A percentile compares a stretch with the other conserved stretches of the same genome.
phyloP scores from a whole-genome alignment of 1,140 invertebrate species.

The Thaumatotibia leucotreta region DNA sequence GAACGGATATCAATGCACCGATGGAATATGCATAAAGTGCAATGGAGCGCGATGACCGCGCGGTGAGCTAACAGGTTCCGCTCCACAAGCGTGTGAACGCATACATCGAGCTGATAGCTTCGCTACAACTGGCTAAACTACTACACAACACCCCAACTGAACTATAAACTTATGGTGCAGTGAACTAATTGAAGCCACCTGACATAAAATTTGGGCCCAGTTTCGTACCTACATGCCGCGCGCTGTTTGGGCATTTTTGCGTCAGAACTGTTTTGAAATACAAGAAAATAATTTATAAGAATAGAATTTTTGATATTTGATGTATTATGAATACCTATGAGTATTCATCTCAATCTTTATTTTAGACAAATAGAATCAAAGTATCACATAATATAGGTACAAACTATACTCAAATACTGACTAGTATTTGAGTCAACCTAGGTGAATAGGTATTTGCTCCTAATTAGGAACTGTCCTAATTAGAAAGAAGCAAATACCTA shows the following conservation, averaged over 20 bases:
- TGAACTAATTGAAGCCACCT: background rate
- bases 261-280: too few species aligned
- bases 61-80: constrained; percentile 18
- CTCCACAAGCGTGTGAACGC: constrained; percentile 5
- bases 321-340: too few species aligned
- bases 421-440: too few species aligned
- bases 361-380: too few species aligned
- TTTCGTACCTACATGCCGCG: background rate
- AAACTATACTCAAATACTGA: too few species aligned
- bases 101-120: background rate
- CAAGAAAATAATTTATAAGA: too few species aligned
- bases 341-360: too few species aligned
- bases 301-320: too few species aligned
- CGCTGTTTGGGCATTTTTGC: background rate
- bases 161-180: background rate
- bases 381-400: too few species aligned
- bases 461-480: too few species aligned
- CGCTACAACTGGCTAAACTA: background rate
- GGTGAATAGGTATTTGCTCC: too few species aligned
- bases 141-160: background rate
- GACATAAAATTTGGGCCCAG: background rate
- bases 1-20: constrained; percentile 60
- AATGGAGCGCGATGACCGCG: constrained; percentile 54
- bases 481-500: too few species aligned
- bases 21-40: constrained; percentile 61